Conservation (phyloP, 2,888 invertebrate species). For the Strigamia maritima region DNA sequence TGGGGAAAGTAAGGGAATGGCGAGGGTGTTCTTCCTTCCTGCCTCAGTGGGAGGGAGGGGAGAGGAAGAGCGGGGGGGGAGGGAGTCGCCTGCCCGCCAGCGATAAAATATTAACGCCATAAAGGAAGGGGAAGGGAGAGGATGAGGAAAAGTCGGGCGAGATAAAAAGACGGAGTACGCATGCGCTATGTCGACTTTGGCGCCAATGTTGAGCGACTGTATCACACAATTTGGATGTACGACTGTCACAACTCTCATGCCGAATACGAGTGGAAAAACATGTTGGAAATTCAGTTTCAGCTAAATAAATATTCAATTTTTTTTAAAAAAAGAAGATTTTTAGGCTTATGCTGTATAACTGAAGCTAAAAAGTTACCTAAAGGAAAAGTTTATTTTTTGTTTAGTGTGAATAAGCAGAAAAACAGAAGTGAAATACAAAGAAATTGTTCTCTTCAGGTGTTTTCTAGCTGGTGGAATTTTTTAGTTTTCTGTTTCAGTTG, state of each 20-base stretch:
- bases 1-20: not conserved
- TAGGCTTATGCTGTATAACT: no score
- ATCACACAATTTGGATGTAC: not conserved
- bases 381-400: no score
- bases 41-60: not conserved
- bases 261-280: no score
- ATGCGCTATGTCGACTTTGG: constrained; percentile 20
- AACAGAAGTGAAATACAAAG: no score
- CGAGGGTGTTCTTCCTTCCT: not conserved
- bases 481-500: no score
- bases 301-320: no score
- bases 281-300: no score
- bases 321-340: no score
- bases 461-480: no score
- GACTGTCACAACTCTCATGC: not conserved
- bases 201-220: constrained; percentile 9
- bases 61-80: not conserved
- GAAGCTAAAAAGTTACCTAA: no score
- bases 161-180: constrained; percentile 21
- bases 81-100: constrained; percentile 32
- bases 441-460: no score
- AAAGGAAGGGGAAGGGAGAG: not conserved
- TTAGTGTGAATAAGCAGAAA: no score
- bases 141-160: not conserved
- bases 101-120: constrained; percentile 32